Evolutionary conservation across 2,113 vertebrate species (phyloP).

Genomic region (Corydoras maculifer): DNA sequence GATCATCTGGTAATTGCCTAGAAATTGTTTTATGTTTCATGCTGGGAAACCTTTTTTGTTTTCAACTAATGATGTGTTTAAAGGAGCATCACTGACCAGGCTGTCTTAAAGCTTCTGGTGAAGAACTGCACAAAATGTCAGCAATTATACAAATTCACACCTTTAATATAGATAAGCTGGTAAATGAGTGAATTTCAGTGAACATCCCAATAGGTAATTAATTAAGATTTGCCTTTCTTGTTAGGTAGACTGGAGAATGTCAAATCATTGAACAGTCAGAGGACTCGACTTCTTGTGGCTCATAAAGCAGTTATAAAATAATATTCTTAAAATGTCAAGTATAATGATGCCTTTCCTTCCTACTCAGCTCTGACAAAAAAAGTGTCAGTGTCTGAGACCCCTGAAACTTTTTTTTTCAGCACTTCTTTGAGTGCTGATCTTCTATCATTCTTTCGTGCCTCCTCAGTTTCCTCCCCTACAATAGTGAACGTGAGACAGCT

Average conservation of each 20-base stretch:
- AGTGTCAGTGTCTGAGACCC: neutral
- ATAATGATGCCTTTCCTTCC: conserved; percentile 17
- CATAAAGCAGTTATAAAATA: neutral
- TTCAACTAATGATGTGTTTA: neutral
- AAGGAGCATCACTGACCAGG: neutral
- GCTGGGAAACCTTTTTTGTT: too few species aligned
- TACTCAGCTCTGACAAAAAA: conserved; percentile 10
- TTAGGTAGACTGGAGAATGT: neutral
- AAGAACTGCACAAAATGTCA: too few species aligned
- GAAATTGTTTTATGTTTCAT: too few species aligned
- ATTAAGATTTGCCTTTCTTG: conserved; percentile 17
- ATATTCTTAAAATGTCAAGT: conserved; percentile 8
- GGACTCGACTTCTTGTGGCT: neutral
- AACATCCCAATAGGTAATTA: neutral
- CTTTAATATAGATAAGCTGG: too few species aligned
- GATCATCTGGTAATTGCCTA: too few species aligned
- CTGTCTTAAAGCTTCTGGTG: neutral
- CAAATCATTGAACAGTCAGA: neutral
- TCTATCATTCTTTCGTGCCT: conserved; percentile 1
- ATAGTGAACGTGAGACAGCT: conserved; percentile 33
- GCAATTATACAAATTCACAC: too few species aligned
- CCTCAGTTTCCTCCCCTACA: conserved; percentile 11
- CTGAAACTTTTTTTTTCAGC: conserved; percentile 16
- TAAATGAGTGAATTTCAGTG: too few species aligned
- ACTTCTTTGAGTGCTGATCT: conserved; percentile 26